Base-by-base conservation (phyloP, 2,888 invertebrate species). In the Macrophya alboannulata region DNA sequence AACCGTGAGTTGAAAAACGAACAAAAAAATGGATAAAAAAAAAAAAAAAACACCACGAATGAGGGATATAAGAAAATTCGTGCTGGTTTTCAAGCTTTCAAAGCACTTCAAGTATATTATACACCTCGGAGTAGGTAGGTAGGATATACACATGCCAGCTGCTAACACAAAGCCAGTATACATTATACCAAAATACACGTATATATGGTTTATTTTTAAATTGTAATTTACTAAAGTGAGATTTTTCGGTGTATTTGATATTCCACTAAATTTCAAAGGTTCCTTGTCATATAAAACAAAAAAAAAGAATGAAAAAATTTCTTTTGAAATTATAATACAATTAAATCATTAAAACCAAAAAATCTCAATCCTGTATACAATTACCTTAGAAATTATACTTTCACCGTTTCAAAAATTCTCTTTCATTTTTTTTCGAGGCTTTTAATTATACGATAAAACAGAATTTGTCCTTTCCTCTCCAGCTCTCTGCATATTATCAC, bases 121-220 rank as follows among this genome's bases (percentile, higher is more conserved):
- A 31, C 31, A 74, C 21, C 74, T 74, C 55, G 8, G 55, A 55
- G n/a, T 55, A 55, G 55, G 55, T 55, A n/a, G n/a, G n/a, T 55
- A 55, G 55, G 55, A n/a, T 55, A 55, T 55, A 55, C 55, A 55
- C n/a, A n/a, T n/a, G 17, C n/a, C 55, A n/a, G 17, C n/a, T n/a
- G n/a, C n/a, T n/a, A n/a, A n/a, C 55, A 55, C 55, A 55, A 55
- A 55, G 55, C 55, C 55, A n/a, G 55, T 55, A 55, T 55, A n/a
- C 55, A n/a, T 55, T n/a, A 55, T n/a, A n/a, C n/a, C n/a, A 17
- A 55, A 55, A 31, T 31, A 31, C 31, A 31, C 31, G 3, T 55
- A 43, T 43, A 51, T 17, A 55, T n/a, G 55, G 55, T 55, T 55
- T 0, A 51, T 55, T n/a, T 55, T 55, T 55, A n/a, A 55, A 55